Evolutionary conservation across 2,113 vertebrate genomes (phyloP).

Genomic region (Tylochromis polylepis): DNA sequence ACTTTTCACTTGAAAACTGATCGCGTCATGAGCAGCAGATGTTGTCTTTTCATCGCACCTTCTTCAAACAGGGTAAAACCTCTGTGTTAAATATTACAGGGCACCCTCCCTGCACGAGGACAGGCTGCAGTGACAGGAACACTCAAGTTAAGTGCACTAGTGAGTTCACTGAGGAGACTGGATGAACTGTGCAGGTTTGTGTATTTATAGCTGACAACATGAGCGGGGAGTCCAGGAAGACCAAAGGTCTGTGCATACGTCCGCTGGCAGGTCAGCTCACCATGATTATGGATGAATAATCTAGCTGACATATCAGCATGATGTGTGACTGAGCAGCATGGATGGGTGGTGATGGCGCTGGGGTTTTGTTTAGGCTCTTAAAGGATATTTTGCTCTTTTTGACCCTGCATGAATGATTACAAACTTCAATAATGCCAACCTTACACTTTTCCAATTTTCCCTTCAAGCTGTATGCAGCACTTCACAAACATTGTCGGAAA

Average conservation of each 20-base stretch:
- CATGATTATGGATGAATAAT: conserved; percentile 38
- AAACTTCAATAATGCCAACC: background rate
- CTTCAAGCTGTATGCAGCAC: background rate
- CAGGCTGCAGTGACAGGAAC: conserved; percentile 28
- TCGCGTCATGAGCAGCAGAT: background rate
- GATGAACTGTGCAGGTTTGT: conserved; percentile 18
- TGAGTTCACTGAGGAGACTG: conserved; percentile 30
- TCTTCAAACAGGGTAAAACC: background rate
- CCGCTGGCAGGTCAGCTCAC: background rate
- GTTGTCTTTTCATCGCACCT: background rate
- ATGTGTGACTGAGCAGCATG: background rate
- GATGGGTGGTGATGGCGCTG: background rate
- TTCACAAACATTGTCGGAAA: background rate
- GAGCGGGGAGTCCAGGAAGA: conserved; percentile 12
- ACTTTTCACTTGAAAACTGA: background rate
- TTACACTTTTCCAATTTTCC: background rate
- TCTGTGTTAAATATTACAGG: conserved; percentile 41
- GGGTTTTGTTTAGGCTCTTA: background rate
- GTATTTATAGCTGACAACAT: conserved; percentile 48
- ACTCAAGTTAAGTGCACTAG: conserved; percentile 51
- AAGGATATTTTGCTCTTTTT: background rate
- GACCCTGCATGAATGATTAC: background rate
- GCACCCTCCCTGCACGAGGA: conserved; percentile 8
- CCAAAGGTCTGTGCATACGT: background rate
- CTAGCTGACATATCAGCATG: conserved; percentile 29